These are phyloP conservation scores for Octodon degus DNA, from an alignment of 2,113 vertebrate genomes.

Conservation along the genomic window DNA sequence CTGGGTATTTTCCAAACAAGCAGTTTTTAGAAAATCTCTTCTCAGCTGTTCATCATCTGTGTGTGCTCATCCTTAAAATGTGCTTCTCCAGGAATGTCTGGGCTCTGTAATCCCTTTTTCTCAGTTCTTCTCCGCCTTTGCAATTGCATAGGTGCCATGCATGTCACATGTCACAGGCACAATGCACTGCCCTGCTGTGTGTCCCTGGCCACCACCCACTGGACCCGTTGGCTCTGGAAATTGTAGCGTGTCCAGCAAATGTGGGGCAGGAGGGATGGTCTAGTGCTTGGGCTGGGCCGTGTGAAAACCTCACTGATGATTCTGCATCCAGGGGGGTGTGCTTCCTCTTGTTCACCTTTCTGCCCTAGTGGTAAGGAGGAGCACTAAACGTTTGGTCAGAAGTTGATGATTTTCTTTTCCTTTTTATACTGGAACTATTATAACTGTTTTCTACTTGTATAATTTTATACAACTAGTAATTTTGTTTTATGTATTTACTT, in stretches of 20 bases:
- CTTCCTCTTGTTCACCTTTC: background rate
- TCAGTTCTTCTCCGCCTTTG: background rate
- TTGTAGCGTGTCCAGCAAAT: background rate
- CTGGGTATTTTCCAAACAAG: background rate
- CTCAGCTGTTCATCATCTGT: background rate
- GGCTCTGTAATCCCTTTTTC: background rate
- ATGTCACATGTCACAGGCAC: background rate
- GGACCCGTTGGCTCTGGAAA: background rate
- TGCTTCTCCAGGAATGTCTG: background rate
- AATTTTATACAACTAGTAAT: background rate
- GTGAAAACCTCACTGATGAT: background rate
- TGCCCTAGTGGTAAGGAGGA: background rate
- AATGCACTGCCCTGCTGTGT: no score
- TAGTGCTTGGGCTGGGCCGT: no score
- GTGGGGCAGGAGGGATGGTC: accelerated
- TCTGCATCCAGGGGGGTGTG: background rate
- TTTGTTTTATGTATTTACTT: constrained; percentile 2
- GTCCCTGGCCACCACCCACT: background rate
- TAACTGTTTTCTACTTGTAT: background rate
- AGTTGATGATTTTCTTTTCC: background rate
- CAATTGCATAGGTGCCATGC: background rate
- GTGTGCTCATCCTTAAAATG: background rate
- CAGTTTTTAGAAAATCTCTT: background rate
- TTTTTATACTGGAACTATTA: background rate
- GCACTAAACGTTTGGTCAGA: background rate